These are phyloP conservation scores for Volucella bombylans DNA, from an alignment of 2,888 invertebrate genomes.

Conservation along the genomic window DNA sequence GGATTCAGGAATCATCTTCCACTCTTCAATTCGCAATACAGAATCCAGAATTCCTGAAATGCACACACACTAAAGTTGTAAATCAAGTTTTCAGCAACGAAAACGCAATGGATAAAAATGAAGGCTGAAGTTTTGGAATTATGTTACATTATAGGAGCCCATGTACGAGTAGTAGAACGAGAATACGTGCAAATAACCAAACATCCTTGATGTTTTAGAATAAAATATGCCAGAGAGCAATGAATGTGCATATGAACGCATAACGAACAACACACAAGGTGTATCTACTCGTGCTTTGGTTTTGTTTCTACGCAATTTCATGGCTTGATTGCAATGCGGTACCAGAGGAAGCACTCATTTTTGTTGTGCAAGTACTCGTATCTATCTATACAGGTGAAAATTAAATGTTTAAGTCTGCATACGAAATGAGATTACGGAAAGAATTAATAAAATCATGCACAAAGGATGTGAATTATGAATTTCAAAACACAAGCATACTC, in stretches of 20 bases:
- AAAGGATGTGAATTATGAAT: slow-evolving; percentile 7
- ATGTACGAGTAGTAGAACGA: too few relatives aligned
- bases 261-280: too few relatives aligned
- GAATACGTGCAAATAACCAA: too few relatives aligned
- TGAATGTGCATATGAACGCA: neutral
- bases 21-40: neutral
- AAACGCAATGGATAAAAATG: neutral
- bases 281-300: neutral
- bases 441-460: slow-evolving; percentile 16
- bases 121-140: neutral
- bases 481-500: neutral
- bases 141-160: neutral
- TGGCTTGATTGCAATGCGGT: slow-evolving; percentile 21
- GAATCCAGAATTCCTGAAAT: neutral
- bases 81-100: slow-evolving; percentile 23
- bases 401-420: slow-evolving; percentile 31
- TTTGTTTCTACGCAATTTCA: slow-evolving; percentile 37
- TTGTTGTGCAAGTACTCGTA: neutral
- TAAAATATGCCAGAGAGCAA: neutral
- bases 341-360: neutral
- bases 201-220: neutral
- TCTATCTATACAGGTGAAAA: neutral
- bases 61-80: neutral
- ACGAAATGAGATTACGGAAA: slow-evolving; percentile 28
- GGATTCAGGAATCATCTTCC: neutral